Percentiles rank a stretch among this genome's conserved stretches.
These are phyloP conservation scores for Hypsopygia costalis DNA, from an alignment of 2,888 invertebrate species.

Conservation along the genomic window DNA sequence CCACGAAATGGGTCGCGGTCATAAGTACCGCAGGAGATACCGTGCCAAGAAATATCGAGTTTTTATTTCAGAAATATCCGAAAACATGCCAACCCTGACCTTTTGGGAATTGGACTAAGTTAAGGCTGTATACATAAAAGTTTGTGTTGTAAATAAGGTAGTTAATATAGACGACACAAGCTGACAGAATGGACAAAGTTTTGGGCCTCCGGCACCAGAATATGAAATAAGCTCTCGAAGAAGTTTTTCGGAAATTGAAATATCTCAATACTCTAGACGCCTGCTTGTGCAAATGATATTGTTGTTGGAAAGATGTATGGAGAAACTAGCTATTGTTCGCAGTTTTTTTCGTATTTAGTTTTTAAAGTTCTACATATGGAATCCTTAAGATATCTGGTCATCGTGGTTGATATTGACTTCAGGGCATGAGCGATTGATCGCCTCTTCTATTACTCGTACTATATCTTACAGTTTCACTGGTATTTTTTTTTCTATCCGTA, in stretches of 20 bases:
- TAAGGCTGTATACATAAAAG: background rate
- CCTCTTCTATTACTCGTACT: no score
- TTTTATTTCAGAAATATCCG: background rate
- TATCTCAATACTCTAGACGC: background rate
- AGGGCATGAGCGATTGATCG: no score
- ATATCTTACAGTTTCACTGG: no score
- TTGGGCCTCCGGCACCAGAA: background rate
- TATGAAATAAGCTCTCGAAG: background rate
- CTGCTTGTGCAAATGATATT: conserved; percentile 15
- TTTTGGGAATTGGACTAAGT: no score
- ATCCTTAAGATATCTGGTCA: no score
- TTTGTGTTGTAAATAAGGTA: conserved; percentile 7
- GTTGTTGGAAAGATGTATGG: conserved; percentile 30
- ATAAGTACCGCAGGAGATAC: conserved; percentile 7
- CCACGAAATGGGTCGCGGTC: conserved; percentile 31
- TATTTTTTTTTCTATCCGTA: no score
- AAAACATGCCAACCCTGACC: no score
- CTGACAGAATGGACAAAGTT: conserved; percentile 5
- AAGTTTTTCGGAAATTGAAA: background rate
- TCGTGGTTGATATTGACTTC: no score
- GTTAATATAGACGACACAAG: background rate
- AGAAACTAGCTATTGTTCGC: no score
- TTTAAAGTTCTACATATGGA: no score
- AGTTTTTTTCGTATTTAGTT: no score
- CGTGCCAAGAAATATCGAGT: conserved; percentile 6